phyloP scores from a whole-genome alignment of 2,113 vertebrate species.

The Cyphomyrus discorhynchus region DNA sequence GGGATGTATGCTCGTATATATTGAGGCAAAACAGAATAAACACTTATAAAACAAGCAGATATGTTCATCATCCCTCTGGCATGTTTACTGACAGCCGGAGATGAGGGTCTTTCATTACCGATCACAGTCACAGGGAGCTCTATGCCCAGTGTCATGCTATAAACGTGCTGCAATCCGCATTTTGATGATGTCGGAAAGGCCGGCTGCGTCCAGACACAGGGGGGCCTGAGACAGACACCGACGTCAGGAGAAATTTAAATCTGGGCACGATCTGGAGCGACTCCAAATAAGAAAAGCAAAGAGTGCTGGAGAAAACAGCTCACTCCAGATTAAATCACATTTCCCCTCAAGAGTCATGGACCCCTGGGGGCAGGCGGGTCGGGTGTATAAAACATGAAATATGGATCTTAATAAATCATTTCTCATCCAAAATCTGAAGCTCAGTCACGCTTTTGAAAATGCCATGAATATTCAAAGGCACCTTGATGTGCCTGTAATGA shows the following conservation, averaged over 20 bases:
- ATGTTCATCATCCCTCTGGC: background rate
- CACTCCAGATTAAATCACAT: constrained; percentile 4
- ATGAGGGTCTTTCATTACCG: background rate
- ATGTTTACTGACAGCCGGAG: background rate
- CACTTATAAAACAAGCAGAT: background rate
- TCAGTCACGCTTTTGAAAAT: background rate
- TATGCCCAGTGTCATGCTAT: background rate
- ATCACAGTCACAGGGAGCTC: background rate
- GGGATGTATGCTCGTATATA: background rate
- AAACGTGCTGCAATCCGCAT: no score
- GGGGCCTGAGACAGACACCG: background rate
- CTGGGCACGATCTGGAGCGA: background rate
- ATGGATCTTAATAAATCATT: constrained; percentile 14
- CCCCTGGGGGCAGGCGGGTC: background rate
- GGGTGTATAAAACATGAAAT: background rate
- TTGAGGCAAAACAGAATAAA: background rate
- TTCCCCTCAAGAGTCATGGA: background rate
- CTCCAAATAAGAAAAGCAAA: background rate
- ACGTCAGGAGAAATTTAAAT: background rate
- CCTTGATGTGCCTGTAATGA: constrained; percentile 8
- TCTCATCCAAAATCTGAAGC: constrained; percentile 12
- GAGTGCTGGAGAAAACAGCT: background rate
- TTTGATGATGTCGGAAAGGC: background rate
- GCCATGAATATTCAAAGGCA: constrained; percentile 10
- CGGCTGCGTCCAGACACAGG: background rate